Conservation (phyloP, 2,888 invertebrate species). For the Crocallis elinguaria region DNA sequence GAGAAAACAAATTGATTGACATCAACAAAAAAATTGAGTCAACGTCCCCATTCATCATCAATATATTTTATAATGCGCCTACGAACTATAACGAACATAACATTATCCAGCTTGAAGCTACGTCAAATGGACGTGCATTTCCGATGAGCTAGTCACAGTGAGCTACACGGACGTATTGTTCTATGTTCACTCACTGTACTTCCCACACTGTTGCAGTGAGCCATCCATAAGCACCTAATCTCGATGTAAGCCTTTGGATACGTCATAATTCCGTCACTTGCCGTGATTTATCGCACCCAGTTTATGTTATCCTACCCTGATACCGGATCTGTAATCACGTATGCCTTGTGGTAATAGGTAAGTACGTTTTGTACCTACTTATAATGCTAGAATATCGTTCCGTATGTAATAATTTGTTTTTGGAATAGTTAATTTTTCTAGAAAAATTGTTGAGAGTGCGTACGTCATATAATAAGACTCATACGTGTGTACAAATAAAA, state of each 20-base stretch:
- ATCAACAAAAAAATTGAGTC: no score
- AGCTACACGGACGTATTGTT: neutral
- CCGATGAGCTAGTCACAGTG: neutral
- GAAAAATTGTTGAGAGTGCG: no score
- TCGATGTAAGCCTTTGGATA: slow-evolving; percentile 35
- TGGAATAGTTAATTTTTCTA: no score
- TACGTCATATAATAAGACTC: no score
- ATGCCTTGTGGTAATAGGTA: neutral
- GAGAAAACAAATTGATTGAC: no score
- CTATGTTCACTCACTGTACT: slow-evolving; percentile 1
- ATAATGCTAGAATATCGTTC: neutral
- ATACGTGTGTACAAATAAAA: no score
- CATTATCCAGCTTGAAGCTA: no score
- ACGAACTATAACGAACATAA: neutral
- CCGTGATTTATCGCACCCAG: slow-evolving; percentile 37
- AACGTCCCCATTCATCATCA: no score
- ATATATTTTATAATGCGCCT: no score
- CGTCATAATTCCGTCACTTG: slow-evolving; percentile 38
- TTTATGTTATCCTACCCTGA: slow-evolving; percentile 29
- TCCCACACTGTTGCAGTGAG: slow-evolving; percentile 10
- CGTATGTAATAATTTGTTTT: no score
- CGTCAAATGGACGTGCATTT: no score
- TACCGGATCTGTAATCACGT: slow-evolving; percentile 29
- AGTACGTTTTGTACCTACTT: neutral
- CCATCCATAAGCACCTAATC: slow-evolving; percentile 37